Conservation (phyloP, 2,888 invertebrate genomes). For the Drosophila neonasuta region DNA sequence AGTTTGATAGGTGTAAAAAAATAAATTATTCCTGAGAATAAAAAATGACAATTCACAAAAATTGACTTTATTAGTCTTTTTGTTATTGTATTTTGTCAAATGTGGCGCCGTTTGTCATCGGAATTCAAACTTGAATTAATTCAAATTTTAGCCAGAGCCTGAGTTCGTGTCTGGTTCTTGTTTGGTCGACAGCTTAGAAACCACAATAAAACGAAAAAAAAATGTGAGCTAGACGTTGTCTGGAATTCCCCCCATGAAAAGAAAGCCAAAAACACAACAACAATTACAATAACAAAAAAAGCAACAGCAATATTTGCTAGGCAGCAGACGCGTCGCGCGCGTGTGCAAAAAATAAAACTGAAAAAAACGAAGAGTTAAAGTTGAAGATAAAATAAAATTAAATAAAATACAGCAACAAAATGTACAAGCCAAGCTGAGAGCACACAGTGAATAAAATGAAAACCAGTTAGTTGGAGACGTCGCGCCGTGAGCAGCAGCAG, state of each 20-base stretch:
- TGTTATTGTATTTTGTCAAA: slow-evolving; percentile 22
- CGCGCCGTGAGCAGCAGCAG: slow-evolving; percentile 25
- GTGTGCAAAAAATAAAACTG: slow-evolving; percentile 46
- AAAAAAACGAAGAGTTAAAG: slow-evolving; percentile 37
- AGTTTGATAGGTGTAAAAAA: slow-evolving; percentile 8
- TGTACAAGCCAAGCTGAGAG: slow-evolving; percentile 42
- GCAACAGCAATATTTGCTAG: slow-evolving; percentile 40
- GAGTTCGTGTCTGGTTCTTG: slow-evolving; percentile 32
- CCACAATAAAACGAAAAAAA: slow-evolving; percentile 27
- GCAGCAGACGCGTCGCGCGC: slow-evolving; percentile 50
- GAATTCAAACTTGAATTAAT: slow-evolving; percentile 61
- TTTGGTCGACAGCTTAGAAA: slow-evolving; percentile 27
- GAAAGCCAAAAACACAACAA: slow-evolving; percentile 55
- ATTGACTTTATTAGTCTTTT: slow-evolving; percentile 21
- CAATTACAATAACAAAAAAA: slow-evolving; percentile 32
- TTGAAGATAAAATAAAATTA: slow-evolving; percentile 44
- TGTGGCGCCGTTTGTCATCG: slow-evolving; percentile 58
- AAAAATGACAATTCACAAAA: slow-evolving; percentile 13
- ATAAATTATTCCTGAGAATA: slow-evolving; percentile 9
- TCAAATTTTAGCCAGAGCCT: slow-evolving; percentile 40
- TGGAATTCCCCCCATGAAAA: slow-evolving; percentile 68
- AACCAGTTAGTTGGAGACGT: slow-evolving; percentile 53
- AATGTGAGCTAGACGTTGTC: slow-evolving; percentile 44
- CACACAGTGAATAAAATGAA: slow-evolving; percentile 49
- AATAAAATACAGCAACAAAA: slow-evolving; percentile 33